Conservation (phyloP, 1,140 invertebrate species). For the Antheraea mylitta region DNA sequence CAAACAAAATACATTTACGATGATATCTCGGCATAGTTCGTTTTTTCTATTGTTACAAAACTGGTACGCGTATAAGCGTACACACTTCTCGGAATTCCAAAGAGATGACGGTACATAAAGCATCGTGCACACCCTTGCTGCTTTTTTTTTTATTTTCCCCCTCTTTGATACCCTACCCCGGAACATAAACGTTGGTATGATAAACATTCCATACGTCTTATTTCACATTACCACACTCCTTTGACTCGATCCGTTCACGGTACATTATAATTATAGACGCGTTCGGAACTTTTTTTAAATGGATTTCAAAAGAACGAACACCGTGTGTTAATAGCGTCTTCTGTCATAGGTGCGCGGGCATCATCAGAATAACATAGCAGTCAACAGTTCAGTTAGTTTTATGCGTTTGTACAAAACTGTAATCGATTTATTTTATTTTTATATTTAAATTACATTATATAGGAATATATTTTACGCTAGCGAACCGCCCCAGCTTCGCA, state of each 20-base stretch:
- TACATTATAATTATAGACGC: slow-evolving; percentile 30
- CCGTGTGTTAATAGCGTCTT: slow-evolving; percentile 24
- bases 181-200: slow-evolving; percentile 38
- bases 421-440: too few relatives aligned
- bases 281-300: slow-evolving; percentile 27
- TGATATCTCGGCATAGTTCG: neutral
- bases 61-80: slow-evolving; percentile 3
- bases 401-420: neutral
- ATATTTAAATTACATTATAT: too few relatives aligned
- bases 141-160: neutral
- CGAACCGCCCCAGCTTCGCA: too few relatives aligned
- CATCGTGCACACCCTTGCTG: neutral
- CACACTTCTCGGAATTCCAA: neutral
- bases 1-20: slow-evolving; percentile 3
- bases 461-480: too few relatives aligned
- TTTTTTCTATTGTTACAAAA: slow-evolving; percentile 3
- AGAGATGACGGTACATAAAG: slow-evolving; percentile 2
- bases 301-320: slow-evolving; percentile 16
- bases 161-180: slow-evolving; percentile 21
- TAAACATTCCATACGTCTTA: slow-evolving; percentile 48
- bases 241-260: slow-evolving; percentile 32
- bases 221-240: slow-evolving; percentile 38
- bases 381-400: slow-evolving; percentile 4
- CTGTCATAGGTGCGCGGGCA: slow-evolving; percentile 17
- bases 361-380: neutral